phyloP scores from a whole-genome alignment of 2,797 vertebrate genomes.

The Lithobates sylvaticus region DNA sequence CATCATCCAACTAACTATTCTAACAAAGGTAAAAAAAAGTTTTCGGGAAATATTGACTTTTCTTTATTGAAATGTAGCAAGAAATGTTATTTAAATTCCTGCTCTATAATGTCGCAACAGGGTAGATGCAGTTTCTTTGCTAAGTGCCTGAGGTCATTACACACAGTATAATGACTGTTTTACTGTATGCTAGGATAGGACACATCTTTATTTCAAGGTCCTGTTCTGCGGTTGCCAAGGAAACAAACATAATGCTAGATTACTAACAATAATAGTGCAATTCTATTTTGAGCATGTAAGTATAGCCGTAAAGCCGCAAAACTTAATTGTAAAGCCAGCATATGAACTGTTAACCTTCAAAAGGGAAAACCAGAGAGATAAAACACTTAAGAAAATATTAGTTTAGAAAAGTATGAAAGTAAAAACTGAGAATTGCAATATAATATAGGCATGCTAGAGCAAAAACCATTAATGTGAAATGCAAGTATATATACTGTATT shows the following conservation, averaged over 20 bases:
- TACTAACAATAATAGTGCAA: constrained; percentile 41
- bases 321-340: neutral
- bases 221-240: constrained; percentile 29
- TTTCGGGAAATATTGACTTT: neutral
- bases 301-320: constrained; percentile 53
- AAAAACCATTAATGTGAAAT: neutral
- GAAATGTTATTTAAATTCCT: constrained; percentile 8
- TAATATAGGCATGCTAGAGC: neutral
- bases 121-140: neutral
- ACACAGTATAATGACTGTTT: constrained; percentile 39
- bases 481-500: neutral
- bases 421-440: neutral
- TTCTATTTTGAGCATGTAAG: constrained; percentile 39
- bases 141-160: constrained; percentile 26
- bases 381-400: neutral
- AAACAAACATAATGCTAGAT: constrained; percentile 36
- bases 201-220: constrained; percentile 43
- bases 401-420: neutral
- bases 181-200: constrained; percentile 15
- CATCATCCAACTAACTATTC: neutral
- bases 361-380: no score
- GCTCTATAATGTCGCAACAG: constrained; percentile 13
- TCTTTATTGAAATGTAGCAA: neutral
- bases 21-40: neutral
- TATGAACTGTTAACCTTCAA: neutral